Percentiles rank a stretch among this genome's conserved stretches.
These are phyloP conservation scores for Eupithecia inturbata DNA, from an alignment of 2,888 invertebrate species.

Conservation along the genomic window DNA sequence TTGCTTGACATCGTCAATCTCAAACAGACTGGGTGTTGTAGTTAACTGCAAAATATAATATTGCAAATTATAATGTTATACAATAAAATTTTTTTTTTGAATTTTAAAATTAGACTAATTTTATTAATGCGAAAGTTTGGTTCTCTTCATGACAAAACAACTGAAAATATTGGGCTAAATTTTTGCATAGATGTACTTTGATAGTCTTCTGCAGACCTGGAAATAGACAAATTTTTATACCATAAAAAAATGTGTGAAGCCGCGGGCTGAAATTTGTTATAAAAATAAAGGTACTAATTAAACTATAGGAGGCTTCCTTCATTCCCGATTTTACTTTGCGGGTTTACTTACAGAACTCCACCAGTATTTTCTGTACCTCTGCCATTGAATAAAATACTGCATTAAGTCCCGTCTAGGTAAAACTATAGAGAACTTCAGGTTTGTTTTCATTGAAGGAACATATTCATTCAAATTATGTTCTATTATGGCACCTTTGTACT, in stretches of 20 bases:
- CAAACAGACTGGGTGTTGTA: slow-evolving; percentile 88
- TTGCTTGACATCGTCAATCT: slow-evolving; percentile 84
- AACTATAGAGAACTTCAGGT: slow-evolving; percentile 70
- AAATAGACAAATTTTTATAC: background rate
- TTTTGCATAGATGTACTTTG: background rate
- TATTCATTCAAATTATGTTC: slow-evolving; percentile 48
- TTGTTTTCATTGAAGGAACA: slow-evolving; percentile 46
- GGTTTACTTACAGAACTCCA: slow-evolving; percentile 88
- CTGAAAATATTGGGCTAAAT: too few relatives aligned
- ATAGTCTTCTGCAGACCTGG: background rate
- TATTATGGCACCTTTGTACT: slow-evolving; percentile 39
- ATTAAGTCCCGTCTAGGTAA: slow-evolving; percentile 78
- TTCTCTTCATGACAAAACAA: too few relatives aligned
- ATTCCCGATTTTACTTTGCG: background rate
- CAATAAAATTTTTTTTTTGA: too few relatives aligned
- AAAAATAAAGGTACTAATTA: background rate
- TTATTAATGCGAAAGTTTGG: too few relatives aligned
- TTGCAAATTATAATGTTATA: too few relatives aligned
- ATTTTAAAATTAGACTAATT: too few relatives aligned
- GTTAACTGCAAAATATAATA: slow-evolving; percentile 81
- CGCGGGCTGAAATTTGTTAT: background rate
- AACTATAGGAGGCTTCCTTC: background rate
- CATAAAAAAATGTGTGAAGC: background rate
- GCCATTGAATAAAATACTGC: slow-evolving; percentile 89
- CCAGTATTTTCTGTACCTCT: slow-evolving; percentile 91